Conservation (phyloP, 64 coral and sea anemone genomes). For the Actinia tenebrosa region DNA sequence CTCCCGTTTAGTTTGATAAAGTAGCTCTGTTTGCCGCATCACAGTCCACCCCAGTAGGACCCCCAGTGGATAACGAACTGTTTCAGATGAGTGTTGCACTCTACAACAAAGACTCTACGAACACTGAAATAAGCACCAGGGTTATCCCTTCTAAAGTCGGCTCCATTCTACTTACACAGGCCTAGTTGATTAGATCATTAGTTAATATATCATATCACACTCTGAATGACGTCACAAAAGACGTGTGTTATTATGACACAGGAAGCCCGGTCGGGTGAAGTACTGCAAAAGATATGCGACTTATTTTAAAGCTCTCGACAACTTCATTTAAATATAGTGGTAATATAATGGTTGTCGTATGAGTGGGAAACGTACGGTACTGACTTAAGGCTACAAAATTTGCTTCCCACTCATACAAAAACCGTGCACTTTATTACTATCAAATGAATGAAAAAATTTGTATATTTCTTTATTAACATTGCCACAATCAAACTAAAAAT, state of each 20-base stretch:
- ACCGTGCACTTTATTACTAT: not conserved
- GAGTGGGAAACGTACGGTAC: too few relatives aligned
- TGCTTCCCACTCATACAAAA: too few relatives aligned
- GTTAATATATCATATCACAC: not conserved
- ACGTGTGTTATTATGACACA: too few relatives aligned
- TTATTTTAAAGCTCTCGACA: not conserved
- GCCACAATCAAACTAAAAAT: not conserved
- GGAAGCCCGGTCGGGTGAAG: too few relatives aligned
- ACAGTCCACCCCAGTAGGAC: slow-evolving; percentile 52
- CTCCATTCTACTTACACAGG: not conserved
- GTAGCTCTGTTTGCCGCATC: slow-evolving; percentile 54
- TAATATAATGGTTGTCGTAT: too few relatives aligned
- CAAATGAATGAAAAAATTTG: not conserved
- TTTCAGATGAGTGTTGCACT: slow-evolving; percentile 88
- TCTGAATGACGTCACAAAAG: not conserved
- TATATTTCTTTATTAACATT: not conserved
- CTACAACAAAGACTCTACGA: slow-evolving; percentile 66
- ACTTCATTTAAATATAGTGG: too few relatives aligned
- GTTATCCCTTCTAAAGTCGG: slow-evolving; percentile 17
- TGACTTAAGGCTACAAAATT: too few relatives aligned
- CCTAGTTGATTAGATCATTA: not conserved
- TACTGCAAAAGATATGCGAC: not conserved
- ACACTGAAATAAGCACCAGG: not conserved
- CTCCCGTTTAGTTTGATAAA: slow-evolving; percentile 28
- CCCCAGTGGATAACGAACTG: slow-evolving; percentile 77